These are phyloP conservation scores for Gymnoscopelus microlampas DNA, from an alignment of 2,797 vertebrate species.

Conservation along the genomic window DNA sequence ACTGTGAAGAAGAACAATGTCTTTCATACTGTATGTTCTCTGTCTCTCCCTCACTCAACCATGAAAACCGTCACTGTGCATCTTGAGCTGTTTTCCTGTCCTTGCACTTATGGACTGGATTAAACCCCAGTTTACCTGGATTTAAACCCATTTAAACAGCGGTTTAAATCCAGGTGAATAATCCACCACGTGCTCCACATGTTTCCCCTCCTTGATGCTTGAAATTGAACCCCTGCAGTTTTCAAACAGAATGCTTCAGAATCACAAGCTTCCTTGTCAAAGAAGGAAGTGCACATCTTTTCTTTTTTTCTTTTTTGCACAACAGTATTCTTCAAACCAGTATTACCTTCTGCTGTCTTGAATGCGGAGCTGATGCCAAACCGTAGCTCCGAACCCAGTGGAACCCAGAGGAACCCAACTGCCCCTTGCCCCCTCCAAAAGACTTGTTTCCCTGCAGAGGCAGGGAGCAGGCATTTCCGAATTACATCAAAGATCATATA, in stretches of 20 bases:
- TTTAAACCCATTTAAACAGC: no score
- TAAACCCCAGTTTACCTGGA: no score
- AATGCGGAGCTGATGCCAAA: not conserved
- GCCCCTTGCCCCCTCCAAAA: not conserved
- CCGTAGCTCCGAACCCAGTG: not conserved
- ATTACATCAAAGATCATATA: no score
- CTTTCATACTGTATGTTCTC: not conserved
- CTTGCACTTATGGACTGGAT: no score
- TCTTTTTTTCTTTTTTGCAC: constrained; percentile 47
- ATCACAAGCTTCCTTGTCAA: not conserved
- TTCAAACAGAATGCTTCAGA: not conserved
- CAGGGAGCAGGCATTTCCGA: not conserved
- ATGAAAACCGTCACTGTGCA: no score
- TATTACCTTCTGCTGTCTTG: constrained; percentile 55
- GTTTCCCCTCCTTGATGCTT: not conserved
- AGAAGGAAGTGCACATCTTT: constrained; percentile 12
- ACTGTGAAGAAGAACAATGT: not conserved
- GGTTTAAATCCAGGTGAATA: no score
- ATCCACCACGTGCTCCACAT: not conserved
- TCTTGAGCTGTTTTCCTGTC: no score
- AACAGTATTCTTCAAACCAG: constrained; percentile 59
- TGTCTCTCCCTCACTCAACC: not conserved
- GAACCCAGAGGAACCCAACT: not conserved
- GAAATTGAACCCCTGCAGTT: not conserved
- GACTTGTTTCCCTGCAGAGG: no score